Base-by-base conservation (phyloP, 2,888 invertebrate genomes). In the Acleris holmiana region DNA sequence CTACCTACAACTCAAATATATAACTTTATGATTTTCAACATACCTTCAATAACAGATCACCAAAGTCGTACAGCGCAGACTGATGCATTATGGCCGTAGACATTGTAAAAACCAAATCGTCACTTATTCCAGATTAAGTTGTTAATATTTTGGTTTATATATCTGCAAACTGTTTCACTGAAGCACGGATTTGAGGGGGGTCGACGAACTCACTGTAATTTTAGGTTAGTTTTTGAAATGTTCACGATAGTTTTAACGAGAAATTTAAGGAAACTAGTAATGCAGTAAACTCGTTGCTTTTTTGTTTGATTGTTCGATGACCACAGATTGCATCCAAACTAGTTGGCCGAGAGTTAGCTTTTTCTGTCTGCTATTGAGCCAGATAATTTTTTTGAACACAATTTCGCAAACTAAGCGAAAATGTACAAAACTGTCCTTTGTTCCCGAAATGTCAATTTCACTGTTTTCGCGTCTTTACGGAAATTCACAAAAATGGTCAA, bases 41-140 rank as follows among this genome's bases (percentile, higher is more conserved):
- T 94, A 95, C 95, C 95, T 95, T 95, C 86, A 95, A 93, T 80
- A 95, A 92, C 89, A 94, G 94, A 88, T 96, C 95, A 93, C 94
- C 95, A 93, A 95, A 95, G 82, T 95, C 95, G 92, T 95, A 95
- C 93, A 95, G 94, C 83, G 95, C 94, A 90, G 94, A 94, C 91
- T 94, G 94, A 90, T 95, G 94, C 95, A 96, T 95, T 89, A 96
- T 95, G 87, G 95, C 95, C 77, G 96, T 95, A 91, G 96, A 96
- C 96, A 96, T 96, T 84, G 87, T 94, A 83, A 82, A 80, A 80
- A 84, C 76, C 80, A 88, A 82, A 76, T 85, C 82, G 83, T 76
- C 90, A 89, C 89, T 89, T 84, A 85, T 86, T 91, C 91, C 91
- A 91, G 88, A 82, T 77, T 86, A 71, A 62, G 76, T 68, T 63